Evolutionary conservation across 2,797 vertebrate genomes (phyloP).

Genomic region (Adelosebastes latens): DNA sequence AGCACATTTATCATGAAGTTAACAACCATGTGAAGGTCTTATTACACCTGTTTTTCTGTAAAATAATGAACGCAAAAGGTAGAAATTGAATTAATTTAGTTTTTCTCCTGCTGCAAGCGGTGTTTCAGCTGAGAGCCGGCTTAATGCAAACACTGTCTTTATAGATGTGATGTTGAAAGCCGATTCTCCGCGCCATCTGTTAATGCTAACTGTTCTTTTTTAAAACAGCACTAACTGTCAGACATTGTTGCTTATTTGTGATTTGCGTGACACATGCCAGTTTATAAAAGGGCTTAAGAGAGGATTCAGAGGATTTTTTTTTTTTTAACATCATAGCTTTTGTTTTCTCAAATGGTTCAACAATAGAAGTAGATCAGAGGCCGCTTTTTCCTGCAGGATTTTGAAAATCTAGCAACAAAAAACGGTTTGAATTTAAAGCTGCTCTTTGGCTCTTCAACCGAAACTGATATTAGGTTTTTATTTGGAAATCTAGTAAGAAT

Average conservation of each 20-base stretch:
- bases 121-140: not conserved
- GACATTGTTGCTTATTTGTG: slow-evolving; percentile 33
- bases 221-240: slow-evolving; percentile 35
- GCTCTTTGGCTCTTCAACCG: not conserved
- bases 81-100: not conserved
- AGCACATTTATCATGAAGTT: not conserved
- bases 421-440: not conserved
- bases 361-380: slow-evolving; percentile 20
- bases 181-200: slow-evolving; percentile 19
- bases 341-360: slow-evolving; percentile 17
- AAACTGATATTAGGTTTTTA: not conserved
- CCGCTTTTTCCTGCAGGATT: not conserved
- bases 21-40: not conserved
- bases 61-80: not conserved
- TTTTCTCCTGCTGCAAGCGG: not conserved
- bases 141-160: slow-evolving; percentile 14
- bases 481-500: not conserved
- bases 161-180: slow-evolving; percentile 13
- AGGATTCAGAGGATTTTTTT: slow-evolving; percentile 35
- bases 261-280: slow-evolving; percentile 26
- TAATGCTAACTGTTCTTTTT: slow-evolving; percentile 32
- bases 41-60: not conserved
- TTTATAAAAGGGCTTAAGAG: slow-evolving; percentile 56
- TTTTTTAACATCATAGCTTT: slow-evolving; percentile 19
- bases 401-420: not conserved